Evolutionary conservation across 2,797 vertebrate species (phyloP).

Genomic region (Podarcis lilfordi): DNA sequence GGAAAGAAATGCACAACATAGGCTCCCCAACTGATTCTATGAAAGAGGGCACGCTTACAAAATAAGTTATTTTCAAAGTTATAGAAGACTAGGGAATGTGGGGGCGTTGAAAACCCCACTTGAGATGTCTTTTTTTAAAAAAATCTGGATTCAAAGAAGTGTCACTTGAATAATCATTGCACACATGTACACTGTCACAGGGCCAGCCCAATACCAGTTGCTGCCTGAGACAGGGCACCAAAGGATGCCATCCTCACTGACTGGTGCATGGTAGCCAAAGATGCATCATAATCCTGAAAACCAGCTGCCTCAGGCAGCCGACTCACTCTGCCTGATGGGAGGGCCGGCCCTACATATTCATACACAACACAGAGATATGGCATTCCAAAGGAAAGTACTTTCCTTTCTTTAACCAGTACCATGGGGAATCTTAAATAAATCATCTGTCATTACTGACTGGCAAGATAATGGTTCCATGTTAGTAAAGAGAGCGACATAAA

Average conservation of each 20-base stretch:
- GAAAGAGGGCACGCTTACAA: neutral
- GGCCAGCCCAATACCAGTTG: too few relatives aligned
- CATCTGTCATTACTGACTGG: slow-evolving; percentile 49
- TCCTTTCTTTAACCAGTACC: neutral
- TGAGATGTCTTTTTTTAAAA: neutral
- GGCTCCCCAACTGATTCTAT: neutral
- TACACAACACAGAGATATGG: neutral
- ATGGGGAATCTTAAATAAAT: slow-evolving; percentile 55
- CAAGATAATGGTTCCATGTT: slow-evolving; percentile 62
- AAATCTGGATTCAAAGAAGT: neutral
- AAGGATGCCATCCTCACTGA: too few relatives aligned
- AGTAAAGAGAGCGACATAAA: slow-evolving; percentile 62
- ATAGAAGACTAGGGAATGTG: neutral
- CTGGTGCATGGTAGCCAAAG: too few relatives aligned
- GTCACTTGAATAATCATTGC: too few relatives aligned
- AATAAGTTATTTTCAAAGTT: neutral
- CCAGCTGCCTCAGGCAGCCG: neutral
- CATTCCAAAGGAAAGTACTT: neutral
- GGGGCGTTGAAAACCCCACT: neutral
- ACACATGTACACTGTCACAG: too few relatives aligned
- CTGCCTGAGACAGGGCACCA: too few relatives aligned
- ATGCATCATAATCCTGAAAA: neutral
- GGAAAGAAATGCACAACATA: neutral
- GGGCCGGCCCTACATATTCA: neutral
- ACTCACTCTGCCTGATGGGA: neutral